A percentile compares a stretch with the other conserved stretches of the same genome.
These are phyloP conservation scores for Scyliorhinus canicula DNA, from an alignment of 2,797 vertebrate species.

Conservation along the genomic window DNA sequence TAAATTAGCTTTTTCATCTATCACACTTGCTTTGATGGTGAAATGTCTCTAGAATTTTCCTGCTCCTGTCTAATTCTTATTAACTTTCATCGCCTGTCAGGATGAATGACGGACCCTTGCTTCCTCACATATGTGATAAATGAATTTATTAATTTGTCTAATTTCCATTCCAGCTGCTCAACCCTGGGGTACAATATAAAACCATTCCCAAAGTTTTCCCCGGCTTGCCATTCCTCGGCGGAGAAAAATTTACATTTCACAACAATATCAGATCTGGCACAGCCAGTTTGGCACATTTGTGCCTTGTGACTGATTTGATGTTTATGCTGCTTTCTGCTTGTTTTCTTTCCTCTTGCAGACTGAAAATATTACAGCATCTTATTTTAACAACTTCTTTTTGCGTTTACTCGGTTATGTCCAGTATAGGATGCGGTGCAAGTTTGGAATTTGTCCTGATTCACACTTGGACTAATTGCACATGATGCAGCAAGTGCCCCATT, in stretches of 20 bases:
- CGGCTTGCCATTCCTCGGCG: neutral
- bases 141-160: neutral
- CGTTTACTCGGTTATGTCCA: neutral
- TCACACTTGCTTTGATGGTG: neutral
- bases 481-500: neutral
- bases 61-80: neutral
- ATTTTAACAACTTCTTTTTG: neutral
- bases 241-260: neutral
- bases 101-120: neutral
- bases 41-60: neutral
- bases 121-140: neutral
- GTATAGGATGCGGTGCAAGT: neutral
- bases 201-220: neutral
- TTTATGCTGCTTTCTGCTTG: neutral
- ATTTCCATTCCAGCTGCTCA: neutral
- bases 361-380: neutral
- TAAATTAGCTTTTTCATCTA: slow-evolving; percentile 27
- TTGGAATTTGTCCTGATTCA: neutral
- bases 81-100: neutral
- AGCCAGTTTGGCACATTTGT: neutral
- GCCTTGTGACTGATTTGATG: neutral
- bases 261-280: neutral
- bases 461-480: neutral
- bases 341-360: neutral
- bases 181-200: neutral